A percentile compares a stretch with the other conserved stretches of the same genome.
These are phyloP conservation scores for Machimus rusticus DNA, from an alignment of 2,888 invertebrate genomes.

Conservation along the genomic window DNA sequence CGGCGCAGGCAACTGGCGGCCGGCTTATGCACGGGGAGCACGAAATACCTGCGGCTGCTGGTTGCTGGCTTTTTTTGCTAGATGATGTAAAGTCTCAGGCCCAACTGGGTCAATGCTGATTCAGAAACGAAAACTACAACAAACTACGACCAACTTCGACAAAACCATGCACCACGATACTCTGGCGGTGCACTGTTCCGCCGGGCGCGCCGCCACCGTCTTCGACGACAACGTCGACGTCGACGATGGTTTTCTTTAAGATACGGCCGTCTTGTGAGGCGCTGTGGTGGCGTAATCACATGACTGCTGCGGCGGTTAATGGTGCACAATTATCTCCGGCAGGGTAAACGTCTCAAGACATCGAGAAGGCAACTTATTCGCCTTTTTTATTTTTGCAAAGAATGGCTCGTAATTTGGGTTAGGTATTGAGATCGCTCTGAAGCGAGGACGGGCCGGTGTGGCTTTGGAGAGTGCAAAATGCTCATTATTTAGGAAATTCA, in stretches of 20 bases:
- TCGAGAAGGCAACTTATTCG: neutral
- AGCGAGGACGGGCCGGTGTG: neutral
- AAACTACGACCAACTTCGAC: no score
- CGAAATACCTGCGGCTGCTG: neutral
- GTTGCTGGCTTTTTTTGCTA: neutral
- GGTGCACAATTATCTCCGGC: neutral
- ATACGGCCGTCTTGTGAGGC: neutral
- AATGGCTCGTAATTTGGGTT: neutral
- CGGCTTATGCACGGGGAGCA: neutral
- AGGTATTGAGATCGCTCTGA: neutral
- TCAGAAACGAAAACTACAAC: neutral
- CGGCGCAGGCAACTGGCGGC: neutral
- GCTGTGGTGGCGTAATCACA: neutral
- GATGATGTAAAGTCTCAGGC: neutral
- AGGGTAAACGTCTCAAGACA: neutral
- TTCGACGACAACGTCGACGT: neutral
- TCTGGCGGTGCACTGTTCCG: neutral
- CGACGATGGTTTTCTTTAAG: neutral
- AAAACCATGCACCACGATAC: neutral
- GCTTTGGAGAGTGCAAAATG: neutral
- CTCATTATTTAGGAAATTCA: neutral
- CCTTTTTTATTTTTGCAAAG: neutral
- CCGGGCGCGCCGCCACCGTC: neutral
- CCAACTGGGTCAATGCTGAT: neutral
- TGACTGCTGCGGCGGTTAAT: neutral